Base-by-base conservation (phyloP, 2,797 vertebrate species). In the Alouatta caraya region DNA sequence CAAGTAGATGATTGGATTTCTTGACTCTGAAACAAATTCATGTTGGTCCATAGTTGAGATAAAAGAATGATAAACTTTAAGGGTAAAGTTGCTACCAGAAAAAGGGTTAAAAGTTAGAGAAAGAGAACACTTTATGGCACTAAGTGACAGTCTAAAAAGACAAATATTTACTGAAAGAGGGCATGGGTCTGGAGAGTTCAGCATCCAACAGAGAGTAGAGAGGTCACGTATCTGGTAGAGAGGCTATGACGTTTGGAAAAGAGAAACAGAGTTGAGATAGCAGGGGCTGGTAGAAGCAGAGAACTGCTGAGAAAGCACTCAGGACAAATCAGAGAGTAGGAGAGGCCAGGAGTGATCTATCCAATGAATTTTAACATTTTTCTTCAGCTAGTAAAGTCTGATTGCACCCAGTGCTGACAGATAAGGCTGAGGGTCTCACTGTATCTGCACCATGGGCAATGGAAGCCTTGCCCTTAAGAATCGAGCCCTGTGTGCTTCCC, bases 401-500 rank as follows among this genome's bases (percentile, higher is more conserved):
- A 44, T 70, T 94, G 80, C 26, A 55, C 30, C 50, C 24, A 11
- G 22, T 26, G 83, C 83, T 83, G 48, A 28, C 75, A 44, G 84
- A n/a, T n/a, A n/a, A 93, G 50, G 55, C 76, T 75, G 44, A 61
- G 52, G 50, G 42, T 26, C 30, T 61, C 67, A 9, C 72, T 67
- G 88, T 33, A 21, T 46, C 89, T 94, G 19, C 96, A 86, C n/a
- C 28, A 78, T 9, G 96, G 1, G 88, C 50, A 50, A 42, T 5
- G 55, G 96, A 97, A 75, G 70, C 88, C 81, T 90, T 80, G 84
- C 75, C 93, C 91, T 86, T 81, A 48, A 95, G 98, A 98, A 98
- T 98, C 50, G 67, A 98, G 98, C 98, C 97, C 98, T 97, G 39
- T 98, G 98, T 98, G 98, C 97, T 96, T 96, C 64, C 87, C 70